Percentiles rank a stretch among this genome's conserved stretches.
Evolutionary conservation across 2,888 invertebrate genomes (phyloP).

Genomic region (Sipha maydis): DNA sequence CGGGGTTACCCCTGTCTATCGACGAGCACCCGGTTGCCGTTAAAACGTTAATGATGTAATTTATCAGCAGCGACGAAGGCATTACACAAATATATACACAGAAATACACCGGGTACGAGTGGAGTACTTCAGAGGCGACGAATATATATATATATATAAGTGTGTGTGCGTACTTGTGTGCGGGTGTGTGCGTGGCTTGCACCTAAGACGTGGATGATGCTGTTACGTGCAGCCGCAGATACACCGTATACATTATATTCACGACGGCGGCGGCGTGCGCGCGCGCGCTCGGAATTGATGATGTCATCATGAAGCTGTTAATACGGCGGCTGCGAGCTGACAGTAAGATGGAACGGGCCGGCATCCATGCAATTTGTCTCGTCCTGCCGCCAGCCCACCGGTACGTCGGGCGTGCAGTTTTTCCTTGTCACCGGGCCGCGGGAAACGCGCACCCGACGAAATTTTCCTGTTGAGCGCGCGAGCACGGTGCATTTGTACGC

Average conservation of each 20-base stretch:
- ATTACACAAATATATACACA: background rate
- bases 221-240: background rate
- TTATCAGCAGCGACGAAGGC: conserved; percentile 23
- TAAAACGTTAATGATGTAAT: conserved; percentile 50
- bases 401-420: background rate
- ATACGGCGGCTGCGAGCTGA: conserved; percentile 52
- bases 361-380: conserved; percentile 47
- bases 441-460: background rate
- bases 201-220: no score
- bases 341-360: conserved; percentile 53
- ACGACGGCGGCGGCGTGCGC: background rate
- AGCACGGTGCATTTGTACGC: no score
- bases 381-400: background rate
- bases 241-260: background rate
- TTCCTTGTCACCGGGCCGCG: background rate
- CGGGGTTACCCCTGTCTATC: background rate
- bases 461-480: background rate
- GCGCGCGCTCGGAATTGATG: conserved; percentile 49
- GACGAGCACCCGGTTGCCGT: conserved; percentile 24
- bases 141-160: conserved; percentile 3
- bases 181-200: background rate
- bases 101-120: background rate
- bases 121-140: background rate
- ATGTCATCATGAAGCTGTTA: conserved; percentile 61
- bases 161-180: no score